Evolutionary conservation across 2,797 vertebrate species (phyloP).

Genomic region (Galago senegalensis): DNA sequence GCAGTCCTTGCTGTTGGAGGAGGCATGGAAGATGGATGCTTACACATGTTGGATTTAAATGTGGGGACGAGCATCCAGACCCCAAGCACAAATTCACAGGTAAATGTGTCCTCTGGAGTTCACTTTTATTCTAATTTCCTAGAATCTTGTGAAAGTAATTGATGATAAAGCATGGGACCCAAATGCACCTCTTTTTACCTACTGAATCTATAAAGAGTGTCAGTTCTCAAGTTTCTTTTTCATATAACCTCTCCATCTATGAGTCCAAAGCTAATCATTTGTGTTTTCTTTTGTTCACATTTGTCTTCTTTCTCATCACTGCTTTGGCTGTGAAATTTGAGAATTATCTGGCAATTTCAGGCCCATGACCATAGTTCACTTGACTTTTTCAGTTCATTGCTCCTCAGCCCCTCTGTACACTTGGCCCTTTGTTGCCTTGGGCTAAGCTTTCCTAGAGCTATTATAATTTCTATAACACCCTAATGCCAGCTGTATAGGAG

Average conservation of each 20-base stretch:
- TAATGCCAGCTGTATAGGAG: background rate
- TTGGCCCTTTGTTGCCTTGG: constrained; percentile 2
- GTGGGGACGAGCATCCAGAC: constrained; percentile 87
- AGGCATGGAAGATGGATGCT: constrained; percentile 91
- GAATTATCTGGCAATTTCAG: background rate
- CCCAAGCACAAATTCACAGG: constrained; percentile 91
- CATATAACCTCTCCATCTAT: background rate
- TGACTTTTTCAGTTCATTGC: background rate
- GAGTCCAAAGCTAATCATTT: background rate
- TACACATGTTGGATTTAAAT: constrained; percentile 91
- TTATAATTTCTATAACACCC: background rate
- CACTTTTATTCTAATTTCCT: background rate
- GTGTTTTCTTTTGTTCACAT: background rate
- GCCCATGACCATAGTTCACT: background rate
- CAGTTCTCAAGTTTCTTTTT: constrained; percentile 14
- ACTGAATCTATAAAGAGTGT: background rate
- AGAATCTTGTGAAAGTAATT: constrained; percentile 35
- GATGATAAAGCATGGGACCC: background rate
- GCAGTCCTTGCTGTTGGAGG: constrained; percentile 90
- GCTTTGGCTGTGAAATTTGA: constrained; percentile 13
- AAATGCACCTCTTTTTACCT: background rate
- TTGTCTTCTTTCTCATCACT: background rate
- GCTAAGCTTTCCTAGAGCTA: background rate
- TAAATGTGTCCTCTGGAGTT: constrained; percentile 70
- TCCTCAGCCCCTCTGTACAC: background rate